Base-by-base conservation (phyloP, 1,140 invertebrate genomes). In the Aradophagus sp. region DNA sequence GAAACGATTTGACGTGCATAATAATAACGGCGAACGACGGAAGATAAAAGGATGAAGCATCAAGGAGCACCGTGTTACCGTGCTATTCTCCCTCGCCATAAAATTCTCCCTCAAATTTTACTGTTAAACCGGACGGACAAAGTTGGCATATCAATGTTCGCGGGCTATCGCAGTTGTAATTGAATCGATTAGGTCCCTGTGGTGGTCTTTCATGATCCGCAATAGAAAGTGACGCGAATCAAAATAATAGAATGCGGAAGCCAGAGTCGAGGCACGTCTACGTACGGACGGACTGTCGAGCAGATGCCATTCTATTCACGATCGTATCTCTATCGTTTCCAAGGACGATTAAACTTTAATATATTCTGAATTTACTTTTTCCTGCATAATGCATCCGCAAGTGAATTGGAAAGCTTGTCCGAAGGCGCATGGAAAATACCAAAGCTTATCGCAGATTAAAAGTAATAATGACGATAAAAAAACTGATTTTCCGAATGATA, bases 261-360 rank as follows among this genome's bases (percentile, higher is more conserved):
- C 56, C 14, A 35, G 15, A 72, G 55, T 72, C 69, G 3, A 42
- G 35, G 44, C 69, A 62, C 69, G 69, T 72, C 34, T 41, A 50
- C 38, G 48, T 47, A 45, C 35, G 45, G 48, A 62, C 38, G 16
- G 35, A 38, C 10, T 13, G 39, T 41, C 41, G 13, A 26, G 13
- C n/a, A 45, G 29, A 35, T 19, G 50, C 56, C 27, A 62, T 72
- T 72, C 62, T 56, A 62, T 67, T 31, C 69, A 56, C 69, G 69
- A 72, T 72, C 61, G 44, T 67, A 67, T 72, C 56, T 56, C 34
- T 17, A 52, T 62, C 67, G 67, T 45, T n/a, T 58, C 58, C 32
- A 58, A 52, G 67, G 50, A 42, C 62, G 69, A 72, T 72, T 72
- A 72, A 72, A 62, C 62, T 72, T 66, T 66, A 55, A 66, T 62